phyloP scores from a whole-genome alignment of 1,140 invertebrate species.

The Drosophila saltans region DNA sequence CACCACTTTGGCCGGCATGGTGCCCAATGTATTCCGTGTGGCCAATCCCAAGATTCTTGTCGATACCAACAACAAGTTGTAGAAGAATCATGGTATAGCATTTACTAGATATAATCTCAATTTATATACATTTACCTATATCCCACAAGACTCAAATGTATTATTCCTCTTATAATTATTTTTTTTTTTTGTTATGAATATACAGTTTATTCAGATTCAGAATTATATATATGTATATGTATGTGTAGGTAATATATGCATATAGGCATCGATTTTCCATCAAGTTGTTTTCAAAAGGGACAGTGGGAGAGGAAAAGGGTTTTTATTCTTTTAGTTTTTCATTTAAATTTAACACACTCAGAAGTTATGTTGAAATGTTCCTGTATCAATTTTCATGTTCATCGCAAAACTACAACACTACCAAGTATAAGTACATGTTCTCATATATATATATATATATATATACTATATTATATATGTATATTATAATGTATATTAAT shows the following conservation, averaged over 20 bases:
- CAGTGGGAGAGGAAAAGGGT: not conserved
- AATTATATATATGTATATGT: slow-evolving; percentile 56
- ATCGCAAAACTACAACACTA: slow-evolving; percentile 72
- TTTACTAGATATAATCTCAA: slow-evolving; percentile 30
- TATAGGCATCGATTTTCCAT: slow-evolving; percentile 65
- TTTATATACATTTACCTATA: slow-evolving; percentile 1
- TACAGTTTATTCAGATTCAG: slow-evolving; percentile 75
- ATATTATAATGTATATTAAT: slow-evolving; percentile 28
- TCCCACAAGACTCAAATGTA: slow-evolving; percentile 33
- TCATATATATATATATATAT: slow-evolving; percentile 50
- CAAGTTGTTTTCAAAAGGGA: slow-evolving; percentile 54
- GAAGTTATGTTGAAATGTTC: slow-evolving; percentile 77
- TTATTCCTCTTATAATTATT: not conserved
- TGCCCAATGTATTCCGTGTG: slow-evolving; percentile 94
- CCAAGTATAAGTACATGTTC: slow-evolving; percentile 64
- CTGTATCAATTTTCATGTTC: slow-evolving; percentile 70
- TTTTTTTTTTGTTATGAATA: slow-evolving; percentile 68
- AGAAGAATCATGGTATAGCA: not conserved
- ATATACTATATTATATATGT: slow-evolving; percentile 35
- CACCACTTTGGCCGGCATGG: slow-evolving; percentile 91
- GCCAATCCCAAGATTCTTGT: slow-evolving; percentile 90
- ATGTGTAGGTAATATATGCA: slow-evolving; percentile 37
- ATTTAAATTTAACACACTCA: slow-evolving; percentile 73
- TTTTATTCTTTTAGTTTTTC: not conserved
- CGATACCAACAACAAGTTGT: slow-evolving; percentile 75